These are phyloP conservation scores for Palaemon carinicauda DNA, from an alignment of 1,140 invertebrate species.

Conservation along the genomic window DNA sequence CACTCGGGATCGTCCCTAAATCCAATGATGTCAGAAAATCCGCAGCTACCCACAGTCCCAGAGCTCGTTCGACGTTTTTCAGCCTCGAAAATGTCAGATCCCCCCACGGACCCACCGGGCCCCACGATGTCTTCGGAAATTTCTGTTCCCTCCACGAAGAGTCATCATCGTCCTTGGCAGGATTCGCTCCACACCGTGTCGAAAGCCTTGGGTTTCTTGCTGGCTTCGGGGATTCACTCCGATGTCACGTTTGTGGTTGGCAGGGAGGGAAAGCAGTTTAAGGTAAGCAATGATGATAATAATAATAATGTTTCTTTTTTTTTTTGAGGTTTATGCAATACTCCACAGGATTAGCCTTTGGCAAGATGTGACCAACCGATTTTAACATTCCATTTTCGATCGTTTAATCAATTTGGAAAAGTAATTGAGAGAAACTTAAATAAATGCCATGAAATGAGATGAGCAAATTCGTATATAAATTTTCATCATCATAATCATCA, in stretches of 20 bases:
- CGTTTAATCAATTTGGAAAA: neutral
- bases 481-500: too few species aligned
- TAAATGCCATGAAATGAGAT: neutral
- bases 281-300: neutral
- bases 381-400: neutral
- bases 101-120: neutral
- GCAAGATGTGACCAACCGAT: neutral
- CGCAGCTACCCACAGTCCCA: too few species aligned
- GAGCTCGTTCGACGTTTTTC: too few species aligned
- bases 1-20: neutral
- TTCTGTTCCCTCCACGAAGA: neutral
- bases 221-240: slow-evolving; percentile 44
- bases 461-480: neutral
- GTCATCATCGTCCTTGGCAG: slow-evolving; percentile 27
- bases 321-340: neutral
- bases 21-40: neutral
- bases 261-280: slow-evolving; percentile 48
- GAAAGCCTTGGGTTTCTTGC: slow-evolving; percentile 36
- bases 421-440: neutral
- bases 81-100: neutral
- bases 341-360: too few species aligned
- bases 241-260: slow-evolving; percentile 52
- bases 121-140: neutral
- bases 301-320: too few species aligned
- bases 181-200: slow-evolving; percentile 33